Evolutionary conservation across 2,888 invertebrate species (phyloP).

Genomic region (Craniophora ligustri): DNA sequence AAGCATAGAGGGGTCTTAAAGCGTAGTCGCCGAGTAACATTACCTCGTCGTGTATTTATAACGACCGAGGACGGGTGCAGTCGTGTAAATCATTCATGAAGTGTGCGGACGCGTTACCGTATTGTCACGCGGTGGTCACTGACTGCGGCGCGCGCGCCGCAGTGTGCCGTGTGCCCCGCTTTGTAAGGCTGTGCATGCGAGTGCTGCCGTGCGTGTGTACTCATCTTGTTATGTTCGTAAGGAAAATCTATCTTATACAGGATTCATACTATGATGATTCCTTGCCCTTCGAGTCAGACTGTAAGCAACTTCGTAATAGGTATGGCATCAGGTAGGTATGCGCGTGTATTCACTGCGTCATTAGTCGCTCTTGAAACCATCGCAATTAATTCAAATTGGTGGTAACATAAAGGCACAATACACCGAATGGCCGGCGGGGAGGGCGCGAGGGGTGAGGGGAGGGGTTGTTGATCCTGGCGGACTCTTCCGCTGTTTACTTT

Average conservation of each 20-base stretch:
- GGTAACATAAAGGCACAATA: constrained; percentile 27
- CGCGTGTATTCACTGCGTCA: too few species aligned
- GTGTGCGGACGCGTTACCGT: constrained; percentile 6
- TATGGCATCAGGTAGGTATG: too few species aligned
- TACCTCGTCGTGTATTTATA: constrained; percentile 43
- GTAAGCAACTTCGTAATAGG: too few species aligned
- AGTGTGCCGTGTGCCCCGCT: not conserved
- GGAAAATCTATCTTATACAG: too few species aligned
- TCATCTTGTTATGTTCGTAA: too few species aligned
- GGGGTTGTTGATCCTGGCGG: constrained; percentile 21
- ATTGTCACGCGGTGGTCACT: not conserved
- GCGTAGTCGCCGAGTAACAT: constrained; percentile 16
- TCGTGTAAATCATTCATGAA: constrained; percentile 54
- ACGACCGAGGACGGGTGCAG: constrained; percentile 22
- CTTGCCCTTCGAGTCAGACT: too few species aligned
- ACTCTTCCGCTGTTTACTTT: constrained; percentile 69
- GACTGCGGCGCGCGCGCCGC: not conserved
- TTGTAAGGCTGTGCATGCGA: not conserved
- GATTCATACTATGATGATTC: too few species aligned
- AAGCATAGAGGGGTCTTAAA: constrained; percentile 11
- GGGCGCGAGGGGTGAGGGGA: not conserved
- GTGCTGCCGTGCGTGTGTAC: not conserved
- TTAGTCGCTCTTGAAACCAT: too few species aligned
- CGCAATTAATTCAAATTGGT: constrained; percentile 46
- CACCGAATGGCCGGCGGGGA: constrained; percentile 1